Evolutionary conservation across 2,113 vertebrate species (phyloP).

Genomic region (Apus apus): DNA sequence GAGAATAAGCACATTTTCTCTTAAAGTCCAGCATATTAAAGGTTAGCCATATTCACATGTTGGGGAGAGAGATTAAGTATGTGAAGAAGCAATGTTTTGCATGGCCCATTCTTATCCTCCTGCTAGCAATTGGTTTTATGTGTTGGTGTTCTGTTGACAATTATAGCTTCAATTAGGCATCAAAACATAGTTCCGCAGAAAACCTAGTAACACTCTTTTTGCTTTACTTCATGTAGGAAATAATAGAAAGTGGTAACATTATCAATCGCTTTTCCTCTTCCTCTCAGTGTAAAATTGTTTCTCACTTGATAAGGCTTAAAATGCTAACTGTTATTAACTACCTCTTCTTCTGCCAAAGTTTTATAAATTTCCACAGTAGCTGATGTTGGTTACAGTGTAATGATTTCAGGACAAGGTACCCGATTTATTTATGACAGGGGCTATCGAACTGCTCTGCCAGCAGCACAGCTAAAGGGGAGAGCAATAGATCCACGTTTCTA

Average conservation of each 20-base stretch:
- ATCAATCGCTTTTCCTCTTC: constrained; percentile 31
- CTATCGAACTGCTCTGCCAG: constrained; percentile 48
- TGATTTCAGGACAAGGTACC: constrained; percentile 61
- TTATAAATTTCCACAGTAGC: constrained; percentile 59
- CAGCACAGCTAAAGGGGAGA: constrained; percentile 56
- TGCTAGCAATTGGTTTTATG: constrained; percentile 28
- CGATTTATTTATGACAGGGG: constrained; percentile 70
- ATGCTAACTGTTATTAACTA: constrained; percentile 44
- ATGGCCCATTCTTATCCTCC: constrained; percentile 18
- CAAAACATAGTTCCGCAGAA: constrained; percentile 26
- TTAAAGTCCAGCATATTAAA: constrained; percentile 43
- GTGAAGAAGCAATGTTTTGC: constrained; percentile 29
- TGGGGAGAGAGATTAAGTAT: constrained; percentile 38
- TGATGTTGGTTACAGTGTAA: constrained; percentile 72
- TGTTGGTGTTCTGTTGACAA: constrained; percentile 50
- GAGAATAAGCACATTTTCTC: constrained; percentile 13
- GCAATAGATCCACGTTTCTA: constrained; percentile 78
- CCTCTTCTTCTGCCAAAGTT: constrained; percentile 60
- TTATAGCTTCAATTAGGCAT: constrained; percentile 28
- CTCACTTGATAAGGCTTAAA: constrained; percentile 58
- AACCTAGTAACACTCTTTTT: neutral
- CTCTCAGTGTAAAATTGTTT: constrained; percentile 53
- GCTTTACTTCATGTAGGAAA: constrained; percentile 40
- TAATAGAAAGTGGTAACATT: constrained; percentile 39
- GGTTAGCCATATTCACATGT: constrained; percentile 28